Evolutionary conservation across 2,113 vertebrate genomes (phyloP), one percentile per base, ranked within the genome.

Genomic region (Bos indicus): DNA sequence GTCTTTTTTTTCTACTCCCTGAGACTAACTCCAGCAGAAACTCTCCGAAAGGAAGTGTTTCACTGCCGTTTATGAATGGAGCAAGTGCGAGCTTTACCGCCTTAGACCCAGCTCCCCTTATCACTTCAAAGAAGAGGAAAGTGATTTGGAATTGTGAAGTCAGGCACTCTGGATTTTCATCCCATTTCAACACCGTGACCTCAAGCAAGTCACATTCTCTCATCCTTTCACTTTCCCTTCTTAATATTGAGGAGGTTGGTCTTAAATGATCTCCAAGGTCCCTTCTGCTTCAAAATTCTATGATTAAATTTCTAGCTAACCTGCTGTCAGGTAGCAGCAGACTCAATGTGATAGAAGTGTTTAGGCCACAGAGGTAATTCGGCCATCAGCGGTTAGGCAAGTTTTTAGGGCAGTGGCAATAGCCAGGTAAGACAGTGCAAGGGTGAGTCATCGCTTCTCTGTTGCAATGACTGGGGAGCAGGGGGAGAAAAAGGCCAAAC

Each of bases 191-290:
- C 19, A 59, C 14, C 48, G 6, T 96, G 81, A 92, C 94, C 64
- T 67, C 46, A 23, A 83, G 6, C 85, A 93, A 60, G 43, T 95
- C 54, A 83, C 67, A 77, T 0, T 40, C 90, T 64, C 64, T 77
- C 21, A 7, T 64, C 36, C 17, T 77, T 83, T 43, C 23, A 3
- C 40, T 88, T 92, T 80, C 85, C 94, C 64, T 52, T 59, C 28
- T 78, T 48, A 90, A 7, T 80, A 48, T 80, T 8, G 14, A 97
- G 94, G 87, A 83, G 82, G 91, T 93, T 98, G 96, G 93, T 96
- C 71, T 94, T 80, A 67, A 78, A 90, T 97, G 97, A 95, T 97
- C 98, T 95, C 96, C 87, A 97, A 97, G 96, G 95, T 97, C 90
- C 97, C 97, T 98, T 98, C 95, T 89, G 13, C 95, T 97, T 91